Base-by-base conservation (phyloP, 1,140 invertebrate genomes). In the Eupristina koningsbergeri region DNA sequence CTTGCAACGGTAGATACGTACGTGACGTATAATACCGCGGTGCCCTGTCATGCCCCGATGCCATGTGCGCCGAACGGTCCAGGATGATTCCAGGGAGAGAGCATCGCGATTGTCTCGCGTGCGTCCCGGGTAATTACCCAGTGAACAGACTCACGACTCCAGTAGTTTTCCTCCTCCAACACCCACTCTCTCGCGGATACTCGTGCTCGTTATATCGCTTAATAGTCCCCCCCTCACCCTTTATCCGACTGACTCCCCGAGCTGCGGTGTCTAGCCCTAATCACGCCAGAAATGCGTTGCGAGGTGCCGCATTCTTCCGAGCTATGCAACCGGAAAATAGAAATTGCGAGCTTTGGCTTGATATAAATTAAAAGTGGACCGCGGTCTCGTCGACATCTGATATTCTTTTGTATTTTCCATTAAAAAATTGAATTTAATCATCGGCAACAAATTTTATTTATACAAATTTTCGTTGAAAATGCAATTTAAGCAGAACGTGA, bases 121-220 rank as follows among this genome's bases (percentile, higher is more conserved):
- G 47, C 58, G n/a, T n/a, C 78, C 64, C 34, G 47, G 78, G 47
- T 71, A 80, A 80, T 80, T 80, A 80, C 36, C 11, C n/a, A 67
- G 13, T 39, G 58, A 34, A 26, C 13, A 17, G n/a, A 74, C 41
- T 29, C 36, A 41, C 67, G 39, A 50, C 67, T 47, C 11, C 69
- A 45, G 8, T 19, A 1, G 11, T n/a, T 73, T n/a, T 73, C 3
- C 45, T 7, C 45, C 22, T 41, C 36, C 34, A 17, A 41, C 45
- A 31, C 6, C 15, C 67, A 39, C 26, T 41, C 39, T 71, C 26
- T 39, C n/a, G n/a, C 22, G 7, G 29, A 9, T 26, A 9, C 26
- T 47, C 69, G 0, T 6, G 67, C 67, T 41, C 36, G 36, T 41
- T 71, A 71, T 39, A 41, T 71, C 67, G 39, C 7, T 69, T 71